Base-by-base conservation (phyloP, 1,140 invertebrate genomes). In the Armadillidium nasatum region DNA sequence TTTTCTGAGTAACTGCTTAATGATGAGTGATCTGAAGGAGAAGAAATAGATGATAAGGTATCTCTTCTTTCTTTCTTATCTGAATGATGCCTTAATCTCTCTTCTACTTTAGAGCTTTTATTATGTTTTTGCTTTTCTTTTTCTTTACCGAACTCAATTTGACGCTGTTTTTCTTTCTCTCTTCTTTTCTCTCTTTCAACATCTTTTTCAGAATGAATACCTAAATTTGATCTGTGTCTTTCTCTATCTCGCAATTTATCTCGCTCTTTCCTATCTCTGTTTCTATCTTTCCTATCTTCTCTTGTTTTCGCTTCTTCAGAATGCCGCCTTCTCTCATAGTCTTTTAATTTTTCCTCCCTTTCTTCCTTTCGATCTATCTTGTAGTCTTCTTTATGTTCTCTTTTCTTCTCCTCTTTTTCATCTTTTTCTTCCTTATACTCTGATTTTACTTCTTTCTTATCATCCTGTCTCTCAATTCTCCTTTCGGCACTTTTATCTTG, bases 371-470 rank as follows among this genome's bases (percentile, higher is more conserved):
- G 43, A 67, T 66, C 44, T 44, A 60, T 7, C 50, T 60, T 60
- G 11, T 13, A 15, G 11, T 60, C 50, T 60, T 60, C 73, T 78
- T 78, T 7, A 33, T 23, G 44, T 19, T 78, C 73, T 44, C 60
- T 74, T 46, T 50, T 78, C 67, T 70, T 79, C 76, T 70, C 80
- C 72, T 50, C 50, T 60, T 75, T 76, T 13, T 76, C 75, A 15
- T 73, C 80, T 84, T 7, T 85, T 84, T 76, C 84, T 85, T 76
- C 85, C 80, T n/a, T 60, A 60, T 60, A 60, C 19, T 60, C 50
- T 1, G 50, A 15, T 19, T 60, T 60, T 60, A 60, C 19, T 15
- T 60, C 50, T 19, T 60, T 46, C 87, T 85, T 77, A 81, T 73
- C 71, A 72, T 75, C 44, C 81, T 81, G 78, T 79, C 79, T n/a